Conservation (phyloP, 2,888 invertebrate genomes). For the Epiblema foenella region DNA sequence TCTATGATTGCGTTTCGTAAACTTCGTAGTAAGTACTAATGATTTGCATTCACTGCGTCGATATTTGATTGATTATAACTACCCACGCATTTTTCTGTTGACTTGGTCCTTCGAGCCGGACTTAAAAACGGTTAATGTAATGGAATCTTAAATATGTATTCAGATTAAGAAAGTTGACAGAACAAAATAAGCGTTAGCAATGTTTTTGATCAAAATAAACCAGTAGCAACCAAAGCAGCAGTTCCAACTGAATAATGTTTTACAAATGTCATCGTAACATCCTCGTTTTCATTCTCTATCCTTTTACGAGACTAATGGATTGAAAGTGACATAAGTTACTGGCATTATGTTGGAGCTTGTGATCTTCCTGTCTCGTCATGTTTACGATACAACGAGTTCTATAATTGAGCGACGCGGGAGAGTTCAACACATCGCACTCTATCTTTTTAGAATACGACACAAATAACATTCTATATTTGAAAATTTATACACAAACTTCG, state of each 20-base stretch:
- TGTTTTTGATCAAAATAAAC: conserved; percentile 24
- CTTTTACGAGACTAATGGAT: conserved; percentile 56
- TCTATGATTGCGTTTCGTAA: conserved; percentile 58
- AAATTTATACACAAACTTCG: conserved; percentile 79
- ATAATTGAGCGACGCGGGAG: conserved; percentile 85
- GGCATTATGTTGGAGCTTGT: conserved; percentile 55
- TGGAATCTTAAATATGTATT: neutral
- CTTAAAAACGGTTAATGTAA: too few species aligned
- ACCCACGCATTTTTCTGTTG: conserved; percentile 26
- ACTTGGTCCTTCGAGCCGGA: conserved; percentile 21
- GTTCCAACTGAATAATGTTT: conserved; percentile 52
- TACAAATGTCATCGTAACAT: conserved; percentile 69
- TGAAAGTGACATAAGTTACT: conserved; percentile 64
- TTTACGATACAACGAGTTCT: conserved; percentile 78
- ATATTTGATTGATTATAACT: conserved; percentile 46
- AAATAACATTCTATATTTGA: conserved; percentile 85
- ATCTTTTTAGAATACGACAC: conserved; percentile 85
- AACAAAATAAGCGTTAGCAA: conserved; percentile 2
- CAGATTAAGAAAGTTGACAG: conserved; percentile 2
- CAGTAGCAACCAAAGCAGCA: conserved; percentile 19
- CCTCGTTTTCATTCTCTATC: conserved; percentile 56
- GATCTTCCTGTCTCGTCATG: conserved; percentile 67
- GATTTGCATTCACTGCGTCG: conserved; percentile 60
- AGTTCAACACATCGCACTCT: conserved; percentile 84
- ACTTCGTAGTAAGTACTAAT: conserved; percentile 49